Base-by-base conservation (phyloP, 2,888 invertebrate species). In the Stictocephala bisonia region DNA sequence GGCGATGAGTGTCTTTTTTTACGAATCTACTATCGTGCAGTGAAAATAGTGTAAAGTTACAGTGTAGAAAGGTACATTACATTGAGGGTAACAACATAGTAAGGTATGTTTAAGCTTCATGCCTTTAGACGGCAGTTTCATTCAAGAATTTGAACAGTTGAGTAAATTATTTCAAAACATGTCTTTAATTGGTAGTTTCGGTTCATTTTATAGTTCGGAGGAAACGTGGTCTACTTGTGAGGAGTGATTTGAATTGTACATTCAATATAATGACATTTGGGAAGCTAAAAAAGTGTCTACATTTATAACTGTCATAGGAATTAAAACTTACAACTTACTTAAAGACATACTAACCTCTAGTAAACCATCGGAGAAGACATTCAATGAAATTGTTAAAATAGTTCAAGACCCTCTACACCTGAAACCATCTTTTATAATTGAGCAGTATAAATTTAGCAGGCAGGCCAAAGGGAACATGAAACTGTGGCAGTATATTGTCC, bases 311-410 rank as follows among this genome's bases (percentile, higher is more conserved):
- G 20, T 44, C 15, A 44, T 44, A 20, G 44, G 44, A 44, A 15
- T 44, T 20, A 44, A 44, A 44, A 56, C 58, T 13, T 56, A 56
- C 15, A 56, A 56, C 27, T 24, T 56, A 56, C 58, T 56, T 11
- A 56, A 56, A 56, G 15, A 56, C 15, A 26, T 56, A 29, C 27
- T 24, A 26, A 27, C 13, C 15, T 29, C 58, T 26, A 15, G 27
- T 26, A 56, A 56, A 7, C 58, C 58, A 26, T 26, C 24, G 24
- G 27, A 11, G 7, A 56, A 56, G 26, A 56, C n/a, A n/a, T n/a
- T n/a, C n/a, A n/a, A n/a, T n/a, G n/a, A n/a, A n/a, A n/a, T n/a
- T n/a, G n/a, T n/a, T 15, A 56, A 27, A 13, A 26, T 56, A 56
- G 58, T 56, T 20, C 26, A 27, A 56, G 15, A 24, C 2, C 58